Evolutionary conservation across 2,888 invertebrate species (phyloP).

Genomic region (Latheticus oryzae): DNA sequence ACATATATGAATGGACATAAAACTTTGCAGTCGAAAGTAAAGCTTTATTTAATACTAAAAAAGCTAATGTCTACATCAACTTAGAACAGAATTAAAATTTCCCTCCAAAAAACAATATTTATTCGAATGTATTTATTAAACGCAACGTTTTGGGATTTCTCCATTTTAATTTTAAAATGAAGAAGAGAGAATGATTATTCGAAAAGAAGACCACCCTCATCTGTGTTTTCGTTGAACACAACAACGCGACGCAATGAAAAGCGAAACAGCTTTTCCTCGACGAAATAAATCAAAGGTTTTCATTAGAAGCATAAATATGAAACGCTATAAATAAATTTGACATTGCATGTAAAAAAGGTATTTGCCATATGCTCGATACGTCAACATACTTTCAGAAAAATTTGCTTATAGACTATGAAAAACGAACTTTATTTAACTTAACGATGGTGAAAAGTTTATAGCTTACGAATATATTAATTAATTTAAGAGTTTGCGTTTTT

Average conservation of each 20-base stretch:
- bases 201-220: conserved; percentile 1
- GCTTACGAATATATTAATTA: conserved; percentile 35
- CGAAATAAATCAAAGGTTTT: conserved; percentile 33
- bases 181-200: conserved; percentile 17
- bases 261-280: conserved; percentile 11
- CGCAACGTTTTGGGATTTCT: conserved; percentile 5
- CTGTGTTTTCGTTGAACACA: conserved; percentile 2
- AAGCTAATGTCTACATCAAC: conserved; percentile 20
- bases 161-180: conserved; percentile 14
- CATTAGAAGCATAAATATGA: conserved; percentile 35
- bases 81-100: conserved; percentile 1
- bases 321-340: conserved; percentile 38
- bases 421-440: conserved; percentile 34
- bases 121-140: conserved; percentile 19
- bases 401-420: conserved; percentile 21
- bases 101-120: conserved; percentile 18
- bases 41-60: no score
- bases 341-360: conserved; percentile 27
- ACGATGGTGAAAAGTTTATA: conserved; percentile 22
- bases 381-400: conserved; percentile 20
- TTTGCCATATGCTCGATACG: conserved; percentile 16
- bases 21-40: no score
- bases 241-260: neutral
- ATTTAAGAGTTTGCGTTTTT: conserved; percentile 36
- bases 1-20: no score